A percentile compares a stretch with the other conserved stretches of the same genome.
These are phyloP conservation scores for Orchesella flavescens DNA, from an alignment of 2,888 invertebrate genomes.

Conservation along the genomic window DNA sequence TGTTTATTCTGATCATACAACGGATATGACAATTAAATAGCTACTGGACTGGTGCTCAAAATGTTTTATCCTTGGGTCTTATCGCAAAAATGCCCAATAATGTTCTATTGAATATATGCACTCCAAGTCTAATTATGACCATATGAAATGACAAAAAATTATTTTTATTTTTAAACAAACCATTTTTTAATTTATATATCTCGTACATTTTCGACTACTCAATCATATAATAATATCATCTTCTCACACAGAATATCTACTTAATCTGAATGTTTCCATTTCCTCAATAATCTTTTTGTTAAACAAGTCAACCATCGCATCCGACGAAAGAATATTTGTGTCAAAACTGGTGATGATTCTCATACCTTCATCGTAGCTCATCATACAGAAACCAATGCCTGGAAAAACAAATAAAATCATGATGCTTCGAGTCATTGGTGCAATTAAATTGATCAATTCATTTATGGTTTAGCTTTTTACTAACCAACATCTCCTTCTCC, in stretches of 20 bases:
- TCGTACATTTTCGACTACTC: too few relatives aligned
- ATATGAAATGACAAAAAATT: too few relatives aligned
- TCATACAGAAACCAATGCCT: constrained; percentile 66
- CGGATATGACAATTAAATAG: too few relatives aligned
- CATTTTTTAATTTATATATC: too few relatives aligned
- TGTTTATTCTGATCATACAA: too few relatives aligned
- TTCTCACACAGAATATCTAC: not conserved
- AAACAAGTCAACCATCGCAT: constrained; percentile 56
- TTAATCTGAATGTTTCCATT: constrained; percentile 40
- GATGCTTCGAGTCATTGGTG: not conserved
- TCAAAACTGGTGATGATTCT: constrained; percentile 64
- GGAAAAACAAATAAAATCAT: constrained; percentile 3
- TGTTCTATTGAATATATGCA: too few relatives aligned
- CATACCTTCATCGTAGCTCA: constrained; percentile 66
- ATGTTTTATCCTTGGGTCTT: too few relatives aligned
- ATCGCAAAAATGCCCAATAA: too few relatives aligned
- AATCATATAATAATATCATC: too few relatives aligned
- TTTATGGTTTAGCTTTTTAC: constrained; percentile 11
- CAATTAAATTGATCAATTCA: not conserved
- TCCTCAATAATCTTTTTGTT: constrained; percentile 62
- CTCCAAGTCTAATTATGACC: too few relatives aligned
- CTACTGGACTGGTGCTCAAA: too few relatives aligned
- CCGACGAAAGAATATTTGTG: constrained; percentile 50
- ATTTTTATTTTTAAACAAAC: too few relatives aligned
- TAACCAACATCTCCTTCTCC: constrained; percentile 66